phyloP scores from a whole-genome alignment of 1,140 invertebrate genomes.

The Cherax destructor region DNA sequence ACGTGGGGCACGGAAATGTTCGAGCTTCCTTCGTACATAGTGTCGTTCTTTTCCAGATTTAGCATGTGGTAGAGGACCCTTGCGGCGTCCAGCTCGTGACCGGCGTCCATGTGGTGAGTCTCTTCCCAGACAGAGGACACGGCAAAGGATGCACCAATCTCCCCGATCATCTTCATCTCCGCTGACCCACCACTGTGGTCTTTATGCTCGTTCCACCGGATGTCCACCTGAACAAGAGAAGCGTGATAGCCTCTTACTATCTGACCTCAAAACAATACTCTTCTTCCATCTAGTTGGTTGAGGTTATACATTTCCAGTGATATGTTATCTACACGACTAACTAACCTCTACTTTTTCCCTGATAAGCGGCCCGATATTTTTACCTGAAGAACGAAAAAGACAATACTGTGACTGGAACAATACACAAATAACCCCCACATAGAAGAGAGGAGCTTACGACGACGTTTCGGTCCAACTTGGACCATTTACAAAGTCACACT shows the following conservation, averaged over 20 bases:
- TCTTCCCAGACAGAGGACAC: constrained; percentile 74
- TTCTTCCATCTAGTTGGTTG: not conserved
- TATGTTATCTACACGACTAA: too few relatives aligned
- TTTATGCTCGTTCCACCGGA: constrained; percentile 75
- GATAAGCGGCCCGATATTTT: too few relatives aligned
- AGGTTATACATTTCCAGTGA: too few relatives aligned
- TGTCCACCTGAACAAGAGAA: constrained; percentile 70
- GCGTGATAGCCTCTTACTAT: not conserved
- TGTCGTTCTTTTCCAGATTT: constrained; percentile 58
- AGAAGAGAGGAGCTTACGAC: too few relatives aligned
- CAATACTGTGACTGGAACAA: too few relatives aligned
- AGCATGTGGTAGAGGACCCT: constrained; percentile 72
- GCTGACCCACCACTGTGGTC: constrained; percentile 75
- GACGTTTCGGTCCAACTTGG: too few relatives aligned
- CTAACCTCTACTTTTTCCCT: too few relatives aligned
- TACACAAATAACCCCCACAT: too few relatives aligned
- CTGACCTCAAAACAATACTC: not conserved
- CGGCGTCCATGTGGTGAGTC: constrained; percentile 75
- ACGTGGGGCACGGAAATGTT: constrained; percentile 51
- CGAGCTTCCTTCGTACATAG: not conserved
- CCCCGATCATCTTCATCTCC: constrained; percentile 74
- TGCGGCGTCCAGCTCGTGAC: constrained; percentile 75
- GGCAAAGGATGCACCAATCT: constrained; percentile 75
- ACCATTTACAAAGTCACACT: too few relatives aligned
- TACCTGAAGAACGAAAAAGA: too few relatives aligned